Evolutionary conservation across 2,888 invertebrate genomes (phyloP).

Genomic region (Lochmaea crataegi): DNA sequence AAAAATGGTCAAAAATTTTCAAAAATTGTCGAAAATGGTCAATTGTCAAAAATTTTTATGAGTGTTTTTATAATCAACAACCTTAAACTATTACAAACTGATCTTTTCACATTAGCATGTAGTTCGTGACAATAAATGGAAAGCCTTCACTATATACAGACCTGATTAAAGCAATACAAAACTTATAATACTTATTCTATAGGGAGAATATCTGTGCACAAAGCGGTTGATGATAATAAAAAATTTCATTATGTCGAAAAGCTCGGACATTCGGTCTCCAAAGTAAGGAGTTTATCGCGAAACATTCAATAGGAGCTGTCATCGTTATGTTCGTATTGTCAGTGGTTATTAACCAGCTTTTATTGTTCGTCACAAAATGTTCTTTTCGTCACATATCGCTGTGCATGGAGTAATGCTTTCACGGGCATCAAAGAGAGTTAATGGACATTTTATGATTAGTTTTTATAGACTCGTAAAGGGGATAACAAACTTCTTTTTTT

Average conservation of each 20-base stretch:
- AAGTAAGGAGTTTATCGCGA: conserved; percentile 19
- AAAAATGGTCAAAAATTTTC: too few species aligned
- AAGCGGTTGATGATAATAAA: background rate
- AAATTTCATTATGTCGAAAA: background rate
- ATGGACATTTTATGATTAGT: conserved; percentile 33
- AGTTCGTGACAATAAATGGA: too few species aligned
- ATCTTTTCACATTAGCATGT: too few species aligned
- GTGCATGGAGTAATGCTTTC: conserved; percentile 30
- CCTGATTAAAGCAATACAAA: too few species aligned
- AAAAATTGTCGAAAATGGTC: too few species aligned
- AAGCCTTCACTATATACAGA: too few species aligned
- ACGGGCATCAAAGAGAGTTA: conserved; percentile 21
- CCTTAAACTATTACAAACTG: too few species aligned
- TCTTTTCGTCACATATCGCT: conserved; percentile 36
- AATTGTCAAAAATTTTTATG: too few species aligned
- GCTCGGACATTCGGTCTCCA: background rate
- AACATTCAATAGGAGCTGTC: conserved; percentile 31
- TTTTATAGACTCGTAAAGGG: conserved; percentile 23
- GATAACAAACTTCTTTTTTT: conserved; percentile 11
- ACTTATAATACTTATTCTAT: too few species aligned
- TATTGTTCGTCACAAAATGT: conserved; percentile 36
- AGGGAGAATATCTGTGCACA: background rate
- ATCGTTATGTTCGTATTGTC: conserved; percentile 32
- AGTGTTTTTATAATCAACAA: too few species aligned
- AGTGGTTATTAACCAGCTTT: conserved; percentile 32